Evolutionary conservation across 2,113 vertebrate species (phyloP).

Genomic region (Takifugu flavidus): DNA sequence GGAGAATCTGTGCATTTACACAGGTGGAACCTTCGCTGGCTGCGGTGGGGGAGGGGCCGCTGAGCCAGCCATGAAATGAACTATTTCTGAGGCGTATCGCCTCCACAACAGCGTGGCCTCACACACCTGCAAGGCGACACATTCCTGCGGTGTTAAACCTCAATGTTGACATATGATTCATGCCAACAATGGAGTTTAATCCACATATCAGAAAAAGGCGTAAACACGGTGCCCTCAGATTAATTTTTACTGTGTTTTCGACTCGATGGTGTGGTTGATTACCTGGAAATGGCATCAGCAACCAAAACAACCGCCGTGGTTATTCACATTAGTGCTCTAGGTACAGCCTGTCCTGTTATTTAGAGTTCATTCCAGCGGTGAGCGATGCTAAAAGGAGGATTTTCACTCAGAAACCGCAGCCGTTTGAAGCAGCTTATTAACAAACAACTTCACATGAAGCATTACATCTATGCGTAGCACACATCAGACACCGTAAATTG

Average conservation of each 20-base stretch:
- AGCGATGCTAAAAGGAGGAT: too few species aligned
- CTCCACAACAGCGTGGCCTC: slow-evolving; percentile 20
- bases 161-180: slow-evolving; percentile 6
- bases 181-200: background rate
- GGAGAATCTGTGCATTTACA: slow-evolving; percentile 56
- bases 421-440: too few species aligned
- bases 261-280: background rate
- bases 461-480: too few species aligned
- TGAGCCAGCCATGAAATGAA: slow-evolving; percentile 64
- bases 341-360: too few species aligned
- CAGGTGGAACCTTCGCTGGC: slow-evolving; percentile 28
- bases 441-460: too few species aligned
- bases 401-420: too few species aligned
- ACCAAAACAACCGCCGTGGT: too few species aligned
- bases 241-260: background rate
- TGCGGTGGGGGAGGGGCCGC: slow-evolving; percentile 40
- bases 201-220: background rate
- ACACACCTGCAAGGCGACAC: slow-evolving; percentile 34
- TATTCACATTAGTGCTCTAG: too few species aligned
- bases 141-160: slow-evolving; percentile 20
- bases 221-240: background rate
- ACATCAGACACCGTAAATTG: too few species aligned
- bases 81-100: slow-evolving; percentile 45
- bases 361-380: too few species aligned
- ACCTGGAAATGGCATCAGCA: too few species aligned